Evolutionary conservation across 2,113 vertebrate species (phyloP).

Genomic region (Upupa epops): DNA sequence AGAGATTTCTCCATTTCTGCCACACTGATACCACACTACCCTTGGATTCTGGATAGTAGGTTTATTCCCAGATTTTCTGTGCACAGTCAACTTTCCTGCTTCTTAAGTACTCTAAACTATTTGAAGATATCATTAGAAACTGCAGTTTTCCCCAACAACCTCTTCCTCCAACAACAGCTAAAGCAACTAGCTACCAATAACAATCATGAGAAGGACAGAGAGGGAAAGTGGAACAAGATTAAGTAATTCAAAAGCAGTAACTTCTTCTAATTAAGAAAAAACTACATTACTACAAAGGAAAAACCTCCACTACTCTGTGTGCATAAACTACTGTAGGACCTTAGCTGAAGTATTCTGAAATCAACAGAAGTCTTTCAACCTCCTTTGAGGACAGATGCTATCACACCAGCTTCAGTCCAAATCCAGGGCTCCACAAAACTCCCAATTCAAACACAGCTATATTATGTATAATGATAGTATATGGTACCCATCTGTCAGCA

Average conservation of each 20-base stretch:
- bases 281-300: not conserved
- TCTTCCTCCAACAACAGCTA: not conserved
- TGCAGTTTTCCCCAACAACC: not conserved
- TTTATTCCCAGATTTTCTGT: not conserved
- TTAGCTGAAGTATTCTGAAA: not conserved
- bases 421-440: not conserved
- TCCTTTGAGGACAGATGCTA: not conserved
- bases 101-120: not conserved
- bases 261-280: not conserved
- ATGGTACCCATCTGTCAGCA: not conserved
- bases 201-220: not conserved
- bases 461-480: accelerated
- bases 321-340: not conserved
- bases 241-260: not conserved
- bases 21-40: not conserved
- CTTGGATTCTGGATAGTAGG: not conserved
- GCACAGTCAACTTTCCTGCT: not conserved
- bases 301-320: not conserved
- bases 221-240: not conserved
- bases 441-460: not conserved
- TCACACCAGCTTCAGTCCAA: not conserved
- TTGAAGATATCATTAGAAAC: not conserved
- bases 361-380: not conserved
- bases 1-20: not conserved
- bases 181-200: not conserved